Conservation (phyloP, 2,888 invertebrate species). For the Leucoptera coffeella region DNA sequence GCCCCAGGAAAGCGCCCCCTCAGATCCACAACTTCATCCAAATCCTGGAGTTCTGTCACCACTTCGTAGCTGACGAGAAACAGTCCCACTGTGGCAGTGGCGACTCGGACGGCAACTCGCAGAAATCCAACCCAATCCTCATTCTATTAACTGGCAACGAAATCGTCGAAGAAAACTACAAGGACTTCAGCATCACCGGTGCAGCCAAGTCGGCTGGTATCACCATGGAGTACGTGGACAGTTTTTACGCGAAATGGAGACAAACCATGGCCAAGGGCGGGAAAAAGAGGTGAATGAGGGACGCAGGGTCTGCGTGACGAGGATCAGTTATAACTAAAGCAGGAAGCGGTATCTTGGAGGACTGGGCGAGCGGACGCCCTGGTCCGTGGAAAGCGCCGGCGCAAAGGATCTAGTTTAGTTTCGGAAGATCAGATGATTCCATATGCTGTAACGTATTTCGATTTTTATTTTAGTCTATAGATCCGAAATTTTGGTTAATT, state of each 20-base stretch:
- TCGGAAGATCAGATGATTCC: no score
- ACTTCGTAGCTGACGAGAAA: conserved; percentile 50
- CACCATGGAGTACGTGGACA: conserved; percentile 72
- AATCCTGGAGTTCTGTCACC: conserved; percentile 79
- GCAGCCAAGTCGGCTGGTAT: conserved; percentile 77
- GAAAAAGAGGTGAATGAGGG: conserved; percentile 43
- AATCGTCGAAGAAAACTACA: conserved; percentile 37
- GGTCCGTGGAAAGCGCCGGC: no score
- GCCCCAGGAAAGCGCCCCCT: conserved; percentile 33
- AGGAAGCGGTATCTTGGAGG: no score
- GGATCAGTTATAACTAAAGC: no score
- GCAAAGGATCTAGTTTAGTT: no score
- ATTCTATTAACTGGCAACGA: conserved; percentile 69
- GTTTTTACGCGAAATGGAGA: conserved; percentile 83
- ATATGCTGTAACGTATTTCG: no score
- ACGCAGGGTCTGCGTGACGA: no score
- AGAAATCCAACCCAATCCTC: conserved; percentile 55
- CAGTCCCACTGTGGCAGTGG: conserved; percentile 25
- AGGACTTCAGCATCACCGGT: conserved; percentile 68
- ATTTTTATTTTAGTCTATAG: no score
- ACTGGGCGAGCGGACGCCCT: no score
- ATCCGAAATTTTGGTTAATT: no score
- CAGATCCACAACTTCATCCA: conserved; percentile 66
- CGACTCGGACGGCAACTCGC: conserved; percentile 20
- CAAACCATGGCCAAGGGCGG: conserved; percentile 50